Conservation (phyloP, 2,888 invertebrate species). For the Smittia sp. region DNA sequence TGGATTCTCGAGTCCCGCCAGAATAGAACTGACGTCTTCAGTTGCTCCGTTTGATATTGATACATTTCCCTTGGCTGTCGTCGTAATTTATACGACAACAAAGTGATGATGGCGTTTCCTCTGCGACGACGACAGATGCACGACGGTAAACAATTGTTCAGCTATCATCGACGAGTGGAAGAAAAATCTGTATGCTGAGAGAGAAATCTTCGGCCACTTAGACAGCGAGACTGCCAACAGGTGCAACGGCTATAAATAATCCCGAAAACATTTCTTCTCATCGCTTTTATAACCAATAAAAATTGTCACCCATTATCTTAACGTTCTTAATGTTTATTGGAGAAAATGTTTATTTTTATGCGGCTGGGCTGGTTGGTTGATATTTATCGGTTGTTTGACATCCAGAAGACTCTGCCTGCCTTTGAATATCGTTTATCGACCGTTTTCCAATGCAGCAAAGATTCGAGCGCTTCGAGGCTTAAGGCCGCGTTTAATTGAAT, state of each 20-base stretch:
- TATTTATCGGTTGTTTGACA: constrained; percentile 28
- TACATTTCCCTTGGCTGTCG: background rate
- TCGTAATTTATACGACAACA: background rate
- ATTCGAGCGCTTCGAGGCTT: no score
- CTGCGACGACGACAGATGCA: constrained; percentile 30
- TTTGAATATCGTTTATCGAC: no score
- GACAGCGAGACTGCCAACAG: constrained; percentile 25
- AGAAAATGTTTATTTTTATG: constrained; percentile 38
- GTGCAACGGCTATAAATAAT: constrained; percentile 29
- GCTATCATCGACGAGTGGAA: constrained; percentile 26
- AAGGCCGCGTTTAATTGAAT: constrained; percentile 30
- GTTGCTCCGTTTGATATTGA: constrained; percentile 7
- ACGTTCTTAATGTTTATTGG: constrained; percentile 39
- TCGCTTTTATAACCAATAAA: constrained; percentile 30
- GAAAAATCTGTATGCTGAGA: background rate
- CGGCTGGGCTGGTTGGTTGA: background rate
- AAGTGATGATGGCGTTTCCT: constrained; percentile 30
- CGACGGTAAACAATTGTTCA: constrained; percentile 26
- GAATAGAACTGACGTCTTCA: background rate
- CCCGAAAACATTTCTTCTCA: background rate
- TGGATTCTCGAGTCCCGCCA: background rate
- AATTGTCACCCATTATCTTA: constrained; percentile 41
- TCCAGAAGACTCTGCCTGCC: background rate
- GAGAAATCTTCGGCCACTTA: background rate
- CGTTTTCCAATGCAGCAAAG: no score